Evolutionary conservation across 2,888 invertebrate species (phyloP).

Genomic region (Herminia tarsipennalis): DNA sequence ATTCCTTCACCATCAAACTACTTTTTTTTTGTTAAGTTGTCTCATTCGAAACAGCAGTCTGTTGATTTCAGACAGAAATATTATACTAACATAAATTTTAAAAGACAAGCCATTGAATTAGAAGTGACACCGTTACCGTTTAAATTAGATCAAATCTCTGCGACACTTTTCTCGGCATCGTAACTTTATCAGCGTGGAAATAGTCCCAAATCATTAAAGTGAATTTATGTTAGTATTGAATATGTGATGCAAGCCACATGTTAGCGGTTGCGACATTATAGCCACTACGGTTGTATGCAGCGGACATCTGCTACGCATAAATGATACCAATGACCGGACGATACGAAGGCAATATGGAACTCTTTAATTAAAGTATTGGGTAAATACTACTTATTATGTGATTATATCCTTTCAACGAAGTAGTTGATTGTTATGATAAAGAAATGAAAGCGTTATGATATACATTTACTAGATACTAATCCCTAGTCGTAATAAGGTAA

Average conservation of each 20-base stretch:
- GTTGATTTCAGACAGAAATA: too few relatives aligned
- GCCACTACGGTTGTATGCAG: slow-evolving; percentile 11
- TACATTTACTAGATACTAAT: too few relatives aligned
- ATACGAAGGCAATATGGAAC: slow-evolving; percentile 35
- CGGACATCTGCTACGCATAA: slow-evolving; percentile 50
- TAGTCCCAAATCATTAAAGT: slow-evolving; percentile 36
- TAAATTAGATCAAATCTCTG: background rate
- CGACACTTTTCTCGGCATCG: slow-evolving; percentile 2
- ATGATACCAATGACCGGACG: slow-evolving; percentile 44
- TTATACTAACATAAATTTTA: too few relatives aligned
- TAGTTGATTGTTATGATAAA: too few relatives aligned
- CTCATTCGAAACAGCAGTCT: too few relatives aligned
- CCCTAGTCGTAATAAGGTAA: too few relatives aligned
- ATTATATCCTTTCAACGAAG: too few relatives aligned
- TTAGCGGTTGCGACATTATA: slow-evolving; percentile 51
- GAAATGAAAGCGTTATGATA: too few relatives aligned
- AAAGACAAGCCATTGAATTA: too few relatives aligned
- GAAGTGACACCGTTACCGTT: too few relatives aligned
- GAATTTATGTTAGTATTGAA: slow-evolving; percentile 42
- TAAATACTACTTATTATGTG: slow-evolving; percentile 6
- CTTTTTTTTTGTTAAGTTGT: too few relatives aligned
- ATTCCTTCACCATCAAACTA: too few relatives aligned
- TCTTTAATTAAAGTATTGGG: slow-evolving; percentile 29
- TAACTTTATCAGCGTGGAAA: slow-evolving; percentile 23
- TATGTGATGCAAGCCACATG: slow-evolving; percentile 50